A percentile compares a stretch with the other conserved stretches of the same genome.
Conservation (phyloP, 1,140 invertebrate species). For the Lepidurus packardi region DNA sequence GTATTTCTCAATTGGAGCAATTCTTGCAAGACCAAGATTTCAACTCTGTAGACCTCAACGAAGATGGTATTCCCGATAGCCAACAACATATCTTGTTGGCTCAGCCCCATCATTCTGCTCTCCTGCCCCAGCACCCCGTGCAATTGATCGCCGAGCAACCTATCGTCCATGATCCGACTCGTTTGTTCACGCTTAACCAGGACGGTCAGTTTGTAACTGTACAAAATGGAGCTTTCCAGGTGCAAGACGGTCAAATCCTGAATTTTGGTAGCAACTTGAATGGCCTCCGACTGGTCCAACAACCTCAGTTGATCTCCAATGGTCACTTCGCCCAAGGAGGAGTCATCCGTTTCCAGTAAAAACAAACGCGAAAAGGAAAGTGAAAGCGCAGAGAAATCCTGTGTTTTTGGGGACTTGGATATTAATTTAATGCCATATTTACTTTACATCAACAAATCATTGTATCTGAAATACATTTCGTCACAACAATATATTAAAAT, state of each 20-base stretch:
- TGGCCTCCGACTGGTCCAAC: neutral
- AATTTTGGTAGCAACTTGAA: neutral
- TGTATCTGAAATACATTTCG: neutral
- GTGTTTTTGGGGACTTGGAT: neutral
- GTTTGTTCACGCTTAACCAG: neutral
- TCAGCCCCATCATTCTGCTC: neutral
- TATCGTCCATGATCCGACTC: neutral
- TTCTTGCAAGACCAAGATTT: slow-evolving; percentile 29
- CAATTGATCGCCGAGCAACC: neutral
- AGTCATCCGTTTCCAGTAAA: neutral
- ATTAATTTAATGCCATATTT: neutral
- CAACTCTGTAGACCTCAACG: slow-evolving; percentile 30
- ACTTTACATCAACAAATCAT: neutral
- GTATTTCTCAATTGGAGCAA: slow-evolving; percentile 18
- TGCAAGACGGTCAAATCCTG: neutral
- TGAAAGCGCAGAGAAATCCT: neutral
- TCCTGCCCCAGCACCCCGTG: neutral
- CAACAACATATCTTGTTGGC: neutral
- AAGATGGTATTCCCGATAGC: slow-evolving; percentile 34
- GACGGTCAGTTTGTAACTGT: neutral
- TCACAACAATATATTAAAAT: neutral
- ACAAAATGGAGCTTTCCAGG: neutral
- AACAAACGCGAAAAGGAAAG: neutral
- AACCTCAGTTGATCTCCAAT: neutral
- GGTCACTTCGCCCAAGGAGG: too few species aligned